Base-by-base conservation (phyloP, 2,888 invertebrate genomes). In the Axea sp. region DNA sequence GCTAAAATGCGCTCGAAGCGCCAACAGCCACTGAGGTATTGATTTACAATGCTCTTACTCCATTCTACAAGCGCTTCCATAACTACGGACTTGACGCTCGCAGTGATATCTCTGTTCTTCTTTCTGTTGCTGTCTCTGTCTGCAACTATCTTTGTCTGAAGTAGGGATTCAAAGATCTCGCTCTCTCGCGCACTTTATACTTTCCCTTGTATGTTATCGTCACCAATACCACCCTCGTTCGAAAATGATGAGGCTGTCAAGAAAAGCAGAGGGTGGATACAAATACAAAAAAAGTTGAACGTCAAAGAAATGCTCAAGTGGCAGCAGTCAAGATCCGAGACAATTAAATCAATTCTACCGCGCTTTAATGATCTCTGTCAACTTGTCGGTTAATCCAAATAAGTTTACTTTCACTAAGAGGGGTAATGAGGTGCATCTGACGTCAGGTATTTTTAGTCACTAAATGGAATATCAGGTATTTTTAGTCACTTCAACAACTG, bases 21-120 rank as follows among this genome's bases (percentile, higher is more conserved):
- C 73, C 65, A 69, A 71, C 75, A 72, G 60, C 69, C 60, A 59
- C 78, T 80, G 74, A 81, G 83, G 81, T 84, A 84, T 84, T 84
- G 84, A 84, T 84, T 84, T 84, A 84, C 83, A 84, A 84, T 84
- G 82, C 82, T 62, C 53, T 82, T 81, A 78, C 83, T 81, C 79
- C 78, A 75, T 78, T 80, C 80, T 81, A 77, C 80, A 83, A 78
- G 76, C 69, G 78, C 82, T 82, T 79, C 81, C 78, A 82, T 82
- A 82, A 82, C 82, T 81, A 78, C 77, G 77, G 77, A 60, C 74
- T 73, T 68, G 68, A 64, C 64, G 64, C 72, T 67, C 45, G 37
- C 59, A 68, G 33, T 68, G 59, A 49, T 51, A 73, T 53, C 71
- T 67, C 71, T 49, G 31, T 62, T 60, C 43, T 57, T 49, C 28